These are phyloP conservation scores for Chamaedrilus cognettii DNA, from an alignment of 2,888 invertebrate genomes.

Conservation along the genomic window DNA sequence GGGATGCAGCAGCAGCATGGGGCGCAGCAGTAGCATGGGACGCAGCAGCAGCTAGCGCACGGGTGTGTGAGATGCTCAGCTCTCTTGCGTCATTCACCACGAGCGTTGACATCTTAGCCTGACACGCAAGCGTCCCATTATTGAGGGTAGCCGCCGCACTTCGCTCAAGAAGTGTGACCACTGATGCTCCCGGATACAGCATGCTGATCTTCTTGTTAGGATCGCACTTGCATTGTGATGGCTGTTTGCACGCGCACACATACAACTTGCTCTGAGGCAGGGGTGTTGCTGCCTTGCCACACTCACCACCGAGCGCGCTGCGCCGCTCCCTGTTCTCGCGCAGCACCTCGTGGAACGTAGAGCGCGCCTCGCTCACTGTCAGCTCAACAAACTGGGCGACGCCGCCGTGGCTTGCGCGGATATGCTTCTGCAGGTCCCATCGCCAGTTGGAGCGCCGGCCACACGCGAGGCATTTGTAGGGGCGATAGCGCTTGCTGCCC, in stretches of 20 bases:
- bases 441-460: constrained; percentile 95
- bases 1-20: too few species aligned
- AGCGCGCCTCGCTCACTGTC: constrained; percentile 50
- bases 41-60: not conserved
- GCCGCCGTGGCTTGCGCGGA: constrained; percentile 58
- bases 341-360: constrained; percentile 42
- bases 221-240: constrained; percentile 58
- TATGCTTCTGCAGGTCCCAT: constrained; percentile 98
- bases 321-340: not conserved
- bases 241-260: constrained; percentile 54
- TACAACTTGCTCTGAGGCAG: constrained; percentile 34
- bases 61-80: not conserved
- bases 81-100: constrained; percentile 14
- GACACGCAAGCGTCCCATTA: too few species aligned
- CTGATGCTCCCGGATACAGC: constrained; percentile 44
- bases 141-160: too few species aligned
- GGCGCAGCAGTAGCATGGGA: not conserved
- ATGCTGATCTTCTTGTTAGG: constrained; percentile 53
- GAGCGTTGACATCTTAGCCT: constrained; percentile 50
- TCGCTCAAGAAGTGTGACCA: constrained; percentile 45
- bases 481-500: constrained; percentile 55
- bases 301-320: not conserved
- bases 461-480: constrained; percentile 93
- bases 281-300: not conserved
- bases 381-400: constrained; percentile 50